Conservation (phyloP, 2,888 invertebrate species). For the Nasonovia ribisnigri region DNA sequence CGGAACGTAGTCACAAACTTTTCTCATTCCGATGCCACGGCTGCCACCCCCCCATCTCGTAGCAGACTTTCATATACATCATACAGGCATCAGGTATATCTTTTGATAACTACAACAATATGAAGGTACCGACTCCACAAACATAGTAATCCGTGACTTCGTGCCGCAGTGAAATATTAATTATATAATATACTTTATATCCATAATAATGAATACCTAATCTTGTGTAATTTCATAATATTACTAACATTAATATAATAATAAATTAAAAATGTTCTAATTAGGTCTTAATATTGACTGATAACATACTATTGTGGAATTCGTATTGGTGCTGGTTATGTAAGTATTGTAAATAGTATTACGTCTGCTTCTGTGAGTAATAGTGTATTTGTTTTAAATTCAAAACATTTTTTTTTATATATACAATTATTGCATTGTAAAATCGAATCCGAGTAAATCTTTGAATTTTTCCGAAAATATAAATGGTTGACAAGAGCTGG, state of each 20-base stretch:
- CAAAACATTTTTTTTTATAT: neutral
- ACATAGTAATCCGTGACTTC: neutral
- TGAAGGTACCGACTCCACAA: no score
- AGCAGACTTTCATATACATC: neutral
- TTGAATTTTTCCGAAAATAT: neutral
- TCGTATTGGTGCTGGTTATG: neutral
- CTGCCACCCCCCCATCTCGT: neutral
- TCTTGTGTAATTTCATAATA: no score
- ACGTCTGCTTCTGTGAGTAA: neutral
- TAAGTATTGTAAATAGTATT: neutral
- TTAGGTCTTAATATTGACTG: neutral
- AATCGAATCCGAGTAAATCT: neutral
- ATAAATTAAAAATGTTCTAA: neutral
- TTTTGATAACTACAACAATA: neutral
- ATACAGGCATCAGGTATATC: neutral
- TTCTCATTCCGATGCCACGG: conserved; percentile 7
- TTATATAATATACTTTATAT: neutral
- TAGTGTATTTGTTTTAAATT: neutral
- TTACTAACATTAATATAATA: neutral
- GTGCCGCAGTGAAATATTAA: neutral
- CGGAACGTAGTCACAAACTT: conserved; percentile 41
- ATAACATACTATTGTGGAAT: neutral
- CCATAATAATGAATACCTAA: neutral
- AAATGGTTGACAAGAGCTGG: neutral
- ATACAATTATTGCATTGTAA: neutral